Evolutionary conservation across 2,113 vertebrate species (phyloP), one percentile per base, ranked within the genome.

Genomic region (Equus przewalskii): DNA sequence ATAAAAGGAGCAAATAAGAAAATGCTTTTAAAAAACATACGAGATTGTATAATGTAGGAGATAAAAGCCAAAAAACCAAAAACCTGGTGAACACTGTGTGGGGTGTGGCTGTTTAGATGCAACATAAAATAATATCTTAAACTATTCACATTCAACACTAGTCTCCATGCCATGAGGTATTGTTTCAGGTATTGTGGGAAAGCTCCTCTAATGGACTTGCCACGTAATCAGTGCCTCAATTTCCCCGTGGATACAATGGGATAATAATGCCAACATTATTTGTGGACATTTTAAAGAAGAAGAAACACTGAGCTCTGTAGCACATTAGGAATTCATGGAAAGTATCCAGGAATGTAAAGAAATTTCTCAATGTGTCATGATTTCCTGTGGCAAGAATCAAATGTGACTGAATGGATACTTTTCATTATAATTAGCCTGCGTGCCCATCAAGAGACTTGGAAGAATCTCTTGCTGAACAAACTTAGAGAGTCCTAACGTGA

Each of bases 1-100:
- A 94, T 51, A 56, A 93, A 96, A 97, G 51, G 21, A 83, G 2
- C 2, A 87, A 94, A 84, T 56, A 46, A 11, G 36, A 92, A 80
- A 78, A 67, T 81, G 7, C 67, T 58, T 80, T 41, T 12, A 6
- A 7, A 69, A 41, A 65, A 87, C 80, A 76, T 81, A 69, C 19
- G 9, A 7, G 9, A 3, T 91, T 72, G 16, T 3, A 44, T 73
- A 33, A 96, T 51, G 2, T 15, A 93, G 14, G 24, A 89, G 33
- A 10, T 41, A 65, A 96, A 73, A 94, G 60, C 14, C 3, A 4
- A 36, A 51, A 60, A n/a, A 13, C 4, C 26, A 54, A 41, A 96
- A 92, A 10, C 13, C 8, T 24, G 18, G 22, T 12, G 49, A 81
- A 7, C 30, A 76, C 36, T 58, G 13, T 49, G 4, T 92, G 12